Evolutionary conservation across 1,140 invertebrate species (phyloP), one percentile per base, ranked within the genome.

Genomic region (Chlorops oryzae): DNA sequence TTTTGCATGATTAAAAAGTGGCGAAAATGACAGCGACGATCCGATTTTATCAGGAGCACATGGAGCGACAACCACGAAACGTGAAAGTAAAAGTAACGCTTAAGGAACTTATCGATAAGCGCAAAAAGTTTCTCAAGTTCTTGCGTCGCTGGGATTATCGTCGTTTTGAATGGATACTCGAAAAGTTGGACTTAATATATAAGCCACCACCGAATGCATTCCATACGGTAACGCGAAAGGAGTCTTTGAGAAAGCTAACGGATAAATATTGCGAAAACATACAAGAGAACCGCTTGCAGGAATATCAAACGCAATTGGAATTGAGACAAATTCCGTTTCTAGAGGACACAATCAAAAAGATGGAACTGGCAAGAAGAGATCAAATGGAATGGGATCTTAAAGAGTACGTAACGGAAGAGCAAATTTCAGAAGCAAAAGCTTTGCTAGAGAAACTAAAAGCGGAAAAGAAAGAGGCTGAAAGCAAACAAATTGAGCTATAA

Each of bases 91-190:
- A 81, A 72, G 70, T 75, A 5, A 57, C 62, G 13, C 74, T 86
- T 20, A 83, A 87, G 62, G 83, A 88, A 67, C 61, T 82, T 3
- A 91, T 92, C 43, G 84, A 87, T 20, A 83, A 80, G 63, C 77
- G 90, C 40, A 86, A 84, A 58, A 88, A 86, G 62, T 72, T 77
- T 24, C 63, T 94, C 3, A 86, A 80, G 57, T 72, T 74, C 47
- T 65, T 93, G 18, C 73, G 88, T 24, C 73, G 74, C 28, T 79
- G 78, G 73, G 90, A 94, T 67, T 91, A 92, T 66, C 85, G 84
- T 57, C 80, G 83, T 39, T 94, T 88, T 69, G 87, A 92, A 70
- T 93, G 88, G 87, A 57, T 93, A n/a, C 61, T 92, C 7, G 86
- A 91, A 58, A 80, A 83, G 63, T 69, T 95, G 1, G 83, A 90